Evolutionary conservation across 2,888 invertebrate genomes (phyloP), one percentile per base, ranked within the genome.

Genomic region (Drosophila robusta): DNA sequence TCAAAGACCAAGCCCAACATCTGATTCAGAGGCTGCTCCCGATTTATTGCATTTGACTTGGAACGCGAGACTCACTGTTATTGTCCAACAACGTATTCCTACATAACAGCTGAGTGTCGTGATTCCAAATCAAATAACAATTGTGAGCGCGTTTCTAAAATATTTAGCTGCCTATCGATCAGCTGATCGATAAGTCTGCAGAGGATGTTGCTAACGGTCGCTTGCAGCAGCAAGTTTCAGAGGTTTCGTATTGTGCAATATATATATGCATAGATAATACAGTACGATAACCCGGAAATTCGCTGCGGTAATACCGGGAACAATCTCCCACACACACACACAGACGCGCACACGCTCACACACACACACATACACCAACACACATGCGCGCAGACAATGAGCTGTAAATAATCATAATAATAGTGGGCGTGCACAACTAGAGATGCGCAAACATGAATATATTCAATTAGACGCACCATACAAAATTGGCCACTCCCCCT

Each of bases 381-480:
- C 16, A 16, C 8, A 22, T 24, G 16, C 12, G 42, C 41, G 3
- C 16, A 44, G 11, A 22, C 67, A 69, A 64, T 61, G 56, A 57
- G 38, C 68, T 54, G 54, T n/a, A 60, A 57, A 56, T 73, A 58
- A 66, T 50, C 60, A 65, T 56, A 64, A 62, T 62, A 72, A 62
- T 50, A 44, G 24, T 42, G 45, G 50, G 42, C 41, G 46, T 55
- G 18, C 38, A 41, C 32, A 14, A n/a, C 32, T 54, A 22, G 41
- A 63, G 73, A 68, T 57, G 62, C 56, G 41, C 39, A 61, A 63
- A 44, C 51, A 64, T 73, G 80, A 81, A 76, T 82, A 69, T 56
- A 68, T 78, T 80, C 78, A 81, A 81, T 81, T 83, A 80, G 78
- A 60, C 47, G 58, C 42, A 50, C 71, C 64, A 79, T 63, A 74